Evolutionary conservation across 2,113 vertebrate genomes (phyloP), one percentile per base, ranked within the genome.

Genomic region (Pan paniscus): DNA sequence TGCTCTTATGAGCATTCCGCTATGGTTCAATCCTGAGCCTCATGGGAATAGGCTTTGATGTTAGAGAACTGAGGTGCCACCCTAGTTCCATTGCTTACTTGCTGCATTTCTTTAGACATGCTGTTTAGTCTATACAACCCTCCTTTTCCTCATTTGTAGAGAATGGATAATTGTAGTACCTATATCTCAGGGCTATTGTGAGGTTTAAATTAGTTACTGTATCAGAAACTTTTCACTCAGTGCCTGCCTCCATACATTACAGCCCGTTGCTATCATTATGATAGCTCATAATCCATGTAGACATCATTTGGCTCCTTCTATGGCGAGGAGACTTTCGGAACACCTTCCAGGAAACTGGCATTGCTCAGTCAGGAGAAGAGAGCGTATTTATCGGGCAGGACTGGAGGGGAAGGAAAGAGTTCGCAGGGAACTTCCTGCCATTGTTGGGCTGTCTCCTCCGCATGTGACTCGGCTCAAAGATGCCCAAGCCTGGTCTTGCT

Each of bases 321-420:
- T 95, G 97, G 70, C 23, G 5, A 72, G 83, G 18, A 85, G 96
- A 68, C 78, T 98, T 55, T 96, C 96, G 97, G 94, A 98, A 96
- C 57, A 96, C 86, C 96, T 98, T 98, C 94, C 97, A 98, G 98
- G 97, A 98, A 98, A 97, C 96, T 32, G 90, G 46, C 98, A 96
- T 97, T 97, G 97, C 95, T 98, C 98, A 72, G 80, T 67, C 92
- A 90, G 96, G 98, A 94, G 97, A 94, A 96, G 97, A 97, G 95
- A 97, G 94, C 84, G 9, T 82, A 30, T 94, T 96, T 94, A 55
- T 70, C 30, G 61, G 89, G 78, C 85, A 55, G 68, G 87, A 97
- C 98, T 96, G 84, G 89, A 94, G 79, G 27, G 96, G 95, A 87
- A 98, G 98, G 98, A 98, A 98, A 97, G 98, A 0, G 97, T 98